Evolutionary conservation across 2,797 vertebrate genomes (phyloP).

Genomic region (Tauraco hartlaubi): DNA sequence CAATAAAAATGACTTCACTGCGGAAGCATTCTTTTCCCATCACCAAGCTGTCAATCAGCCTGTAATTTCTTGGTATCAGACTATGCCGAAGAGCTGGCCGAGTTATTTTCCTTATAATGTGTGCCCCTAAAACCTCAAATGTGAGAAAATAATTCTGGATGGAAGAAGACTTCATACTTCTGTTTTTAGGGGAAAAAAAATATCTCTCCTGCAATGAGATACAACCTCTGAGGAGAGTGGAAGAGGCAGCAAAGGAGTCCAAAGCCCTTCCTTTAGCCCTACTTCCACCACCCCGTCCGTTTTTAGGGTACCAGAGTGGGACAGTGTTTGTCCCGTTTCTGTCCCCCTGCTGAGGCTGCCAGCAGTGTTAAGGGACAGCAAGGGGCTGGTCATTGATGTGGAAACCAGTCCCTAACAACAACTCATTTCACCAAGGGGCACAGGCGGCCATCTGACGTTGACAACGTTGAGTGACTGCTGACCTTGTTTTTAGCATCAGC

Average conservation of each 20-base stretch:
- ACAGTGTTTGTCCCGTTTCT: neutral
- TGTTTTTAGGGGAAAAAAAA: neutral
- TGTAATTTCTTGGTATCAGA: neutral
- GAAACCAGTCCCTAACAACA: slow-evolving; percentile 38
- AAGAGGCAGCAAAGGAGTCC: neutral
- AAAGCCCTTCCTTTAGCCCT: neutral
- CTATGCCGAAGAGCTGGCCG: neutral
- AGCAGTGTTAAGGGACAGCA: neutral
- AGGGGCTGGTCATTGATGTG: neutral
- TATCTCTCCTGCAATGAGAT: neutral
- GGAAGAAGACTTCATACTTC: neutral
- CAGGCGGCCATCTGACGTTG: slow-evolving; percentile 39
- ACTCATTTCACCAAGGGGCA: slow-evolving; percentile 11
- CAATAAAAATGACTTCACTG: slow-evolving; percentile 40
- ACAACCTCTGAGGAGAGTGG: neutral
- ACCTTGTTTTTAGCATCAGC: slow-evolving; percentile 58
- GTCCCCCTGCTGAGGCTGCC: neutral
- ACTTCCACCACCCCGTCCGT: neutral
- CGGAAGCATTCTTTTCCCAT: slow-evolving; percentile 13
- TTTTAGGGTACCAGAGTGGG: neutral
- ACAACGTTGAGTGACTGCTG: slow-evolving; percentile 48
- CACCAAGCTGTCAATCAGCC: slow-evolving; percentile 38
- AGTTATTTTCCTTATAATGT: neutral
- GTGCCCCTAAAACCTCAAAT: slow-evolving; percentile 5
- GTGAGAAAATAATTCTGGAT: neutral